Evolutionary conservation across 2,888 invertebrate genomes (phyloP).

Genomic region (Agrotis clavis): DNA sequence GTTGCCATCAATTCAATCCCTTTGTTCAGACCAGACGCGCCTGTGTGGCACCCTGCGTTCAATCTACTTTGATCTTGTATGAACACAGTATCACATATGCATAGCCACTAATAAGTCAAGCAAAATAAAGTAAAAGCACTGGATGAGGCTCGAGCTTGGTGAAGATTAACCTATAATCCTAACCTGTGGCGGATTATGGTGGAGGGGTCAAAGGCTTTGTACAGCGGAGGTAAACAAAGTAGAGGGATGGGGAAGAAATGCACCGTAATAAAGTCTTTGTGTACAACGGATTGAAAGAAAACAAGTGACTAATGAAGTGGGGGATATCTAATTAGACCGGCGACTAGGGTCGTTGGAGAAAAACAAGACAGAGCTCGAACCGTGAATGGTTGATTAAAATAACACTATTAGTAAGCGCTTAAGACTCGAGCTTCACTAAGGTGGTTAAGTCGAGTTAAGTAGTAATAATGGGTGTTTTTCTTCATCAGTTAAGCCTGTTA

Average conservation of each 20-base stretch:
- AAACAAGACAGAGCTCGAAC: conserved; percentile 51
- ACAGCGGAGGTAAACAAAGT: conserved; percentile 28
- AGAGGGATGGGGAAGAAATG: conserved; percentile 25
- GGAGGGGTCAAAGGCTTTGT: conserved; percentile 40
- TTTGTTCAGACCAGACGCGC: conserved; percentile 74
- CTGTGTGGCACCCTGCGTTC: conserved; percentile 68
- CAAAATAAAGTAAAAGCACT: conserved; percentile 21
- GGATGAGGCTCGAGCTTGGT: conserved; percentile 29
- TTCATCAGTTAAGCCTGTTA: conserved; percentile 43
- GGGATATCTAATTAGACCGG: conserved; percentile 66
- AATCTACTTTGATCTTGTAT: conserved; percentile 73
- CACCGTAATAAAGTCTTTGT: conserved; percentile 35
- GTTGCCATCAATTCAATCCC: conserved; percentile 76
- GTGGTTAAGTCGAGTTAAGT: conserved; percentile 53
- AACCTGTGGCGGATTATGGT: conserved; percentile 42
- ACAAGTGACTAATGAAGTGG: conserved; percentile 67
- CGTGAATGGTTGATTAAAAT: conserved; percentile 59
- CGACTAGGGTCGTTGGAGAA: conserved; percentile 49
- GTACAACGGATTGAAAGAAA: conserved; percentile 48
- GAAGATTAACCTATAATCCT: conserved; percentile 48
- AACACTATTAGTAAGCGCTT: conserved; percentile 56
- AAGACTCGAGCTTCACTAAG: conserved; percentile 50
- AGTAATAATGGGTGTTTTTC: conserved; percentile 38
- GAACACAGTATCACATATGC: conserved; percentile 24
- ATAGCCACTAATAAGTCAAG: conserved; percentile 22